phyloP scores from a whole-genome alignment of 1,140 invertebrate genomes.

The Drosophila prosaltans region DNA sequence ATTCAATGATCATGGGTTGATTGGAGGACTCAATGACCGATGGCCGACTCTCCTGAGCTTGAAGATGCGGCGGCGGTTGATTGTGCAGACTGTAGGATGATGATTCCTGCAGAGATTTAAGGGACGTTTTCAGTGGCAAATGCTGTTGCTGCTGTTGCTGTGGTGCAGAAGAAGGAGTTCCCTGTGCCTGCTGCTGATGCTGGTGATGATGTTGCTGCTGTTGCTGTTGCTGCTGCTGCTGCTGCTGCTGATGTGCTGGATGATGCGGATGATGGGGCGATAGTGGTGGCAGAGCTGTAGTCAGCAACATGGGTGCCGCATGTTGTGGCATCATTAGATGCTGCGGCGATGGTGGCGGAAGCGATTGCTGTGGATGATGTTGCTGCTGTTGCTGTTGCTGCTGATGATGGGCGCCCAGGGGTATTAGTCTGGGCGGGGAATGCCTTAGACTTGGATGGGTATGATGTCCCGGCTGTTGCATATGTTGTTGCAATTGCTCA shows the following conservation, averaged over 20 bases:
- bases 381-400: constrained; percentile 44
- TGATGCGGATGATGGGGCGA: constrained; percentile 84
- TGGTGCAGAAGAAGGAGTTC: constrained; percentile 80
- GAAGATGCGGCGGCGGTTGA: constrained; percentile 67
- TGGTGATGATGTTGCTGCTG: constrained; percentile 83
- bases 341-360: constrained; percentile 29
- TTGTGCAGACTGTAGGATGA: constrained; percentile 39
- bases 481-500: constrained; percentile 79
- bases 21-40: constrained; percentile 92
- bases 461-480: constrained; percentile 49
- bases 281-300: constrained; percentile 84
- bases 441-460: constrained; percentile 77
- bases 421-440: constrained; percentile 72
- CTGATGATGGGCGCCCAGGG: constrained; percentile 49
- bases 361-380: constrained; percentile 11
- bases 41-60: constrained; percentile 87
- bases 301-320: constrained; percentile 66
- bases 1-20: constrained; percentile 93
- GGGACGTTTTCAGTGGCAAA: constrained; percentile 48
- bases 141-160: constrained; percentile 57
- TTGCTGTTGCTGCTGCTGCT: constrained; percentile 86
- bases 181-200: constrained; percentile 81
- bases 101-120: constrained; percentile 76
- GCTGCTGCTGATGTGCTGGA: constrained; percentile 84
- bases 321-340: constrained; percentile 51